Evolutionary conservation across 2,888 invertebrate genomes (phyloP).

Genomic region (Microctonus hyperodae): DNA sequence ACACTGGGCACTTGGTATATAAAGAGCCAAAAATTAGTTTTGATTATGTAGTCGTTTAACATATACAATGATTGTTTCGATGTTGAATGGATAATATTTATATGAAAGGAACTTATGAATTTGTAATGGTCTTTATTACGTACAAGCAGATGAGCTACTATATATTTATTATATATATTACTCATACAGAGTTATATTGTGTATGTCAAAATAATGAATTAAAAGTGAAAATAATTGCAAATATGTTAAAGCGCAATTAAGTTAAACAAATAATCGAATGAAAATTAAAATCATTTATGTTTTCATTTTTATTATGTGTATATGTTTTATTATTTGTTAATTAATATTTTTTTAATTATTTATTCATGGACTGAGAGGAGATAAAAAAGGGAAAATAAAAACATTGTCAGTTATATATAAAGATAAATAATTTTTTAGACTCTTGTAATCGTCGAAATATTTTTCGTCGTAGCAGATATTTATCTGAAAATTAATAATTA

Average conservation of each 20-base stretch:
- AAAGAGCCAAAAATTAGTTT: conserved; percentile 21
- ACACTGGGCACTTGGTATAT: background rate
- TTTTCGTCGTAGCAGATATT: background rate
- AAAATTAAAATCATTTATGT: background rate
- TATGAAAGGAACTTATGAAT: background rate
- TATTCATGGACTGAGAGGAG: background rate
- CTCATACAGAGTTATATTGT: background rate
- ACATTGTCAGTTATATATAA: background rate
- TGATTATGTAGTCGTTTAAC: conserved; percentile 9
- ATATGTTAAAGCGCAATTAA: background rate
- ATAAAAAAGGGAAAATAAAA: background rate
- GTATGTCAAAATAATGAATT: background rate
- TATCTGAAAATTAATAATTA: background rate
- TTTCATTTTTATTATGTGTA: background rate
- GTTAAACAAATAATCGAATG: background rate
- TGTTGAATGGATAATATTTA: background rate
- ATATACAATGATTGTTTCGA: background rate
- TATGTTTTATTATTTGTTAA: background rate
- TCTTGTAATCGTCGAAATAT: background rate
- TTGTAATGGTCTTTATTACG: background rate
- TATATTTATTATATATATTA: no score
- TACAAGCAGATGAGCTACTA: background rate
- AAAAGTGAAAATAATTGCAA: background rate
- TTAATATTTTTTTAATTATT: background rate
- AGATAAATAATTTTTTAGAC: background rate